These are phyloP conservation scores for Meta bourneti DNA, from an alignment of 2,888 invertebrate genomes.

Conservation along the genomic window DNA sequence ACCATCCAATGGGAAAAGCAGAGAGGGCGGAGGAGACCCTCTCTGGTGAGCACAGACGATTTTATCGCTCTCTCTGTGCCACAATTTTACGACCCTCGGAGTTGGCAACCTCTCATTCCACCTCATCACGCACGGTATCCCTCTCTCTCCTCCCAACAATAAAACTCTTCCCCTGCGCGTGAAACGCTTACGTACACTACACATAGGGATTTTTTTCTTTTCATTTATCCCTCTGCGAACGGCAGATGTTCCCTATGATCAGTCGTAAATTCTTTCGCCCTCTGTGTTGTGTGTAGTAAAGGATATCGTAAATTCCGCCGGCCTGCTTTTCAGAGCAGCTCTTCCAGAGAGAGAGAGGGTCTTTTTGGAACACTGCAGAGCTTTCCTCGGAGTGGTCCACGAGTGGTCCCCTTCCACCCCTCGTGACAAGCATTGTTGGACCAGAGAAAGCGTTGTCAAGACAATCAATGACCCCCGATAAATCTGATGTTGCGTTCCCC, in stretches of 20 bases:
- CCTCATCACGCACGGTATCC: conserved; percentile 38
- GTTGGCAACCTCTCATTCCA: conserved; percentile 53
- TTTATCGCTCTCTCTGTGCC: conserved; percentile 13
- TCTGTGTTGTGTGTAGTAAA: conserved; percentile 20
- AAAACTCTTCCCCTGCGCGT: conserved; percentile 26
- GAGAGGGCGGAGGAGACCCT: not conserved
- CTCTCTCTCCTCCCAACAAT: conserved; percentile 20
- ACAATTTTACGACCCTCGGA: conserved; percentile 53
- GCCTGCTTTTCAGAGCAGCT: not conserved
- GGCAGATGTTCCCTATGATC: conserved; percentile 53
- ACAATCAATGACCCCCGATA: conserved; percentile 42
- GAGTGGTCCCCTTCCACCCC: conserved; percentile 22
- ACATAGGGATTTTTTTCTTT: conserved; percentile 32
- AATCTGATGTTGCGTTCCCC: not conserved
- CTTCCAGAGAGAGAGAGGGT: not conserved
- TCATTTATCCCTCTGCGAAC: conserved; percentile 22
- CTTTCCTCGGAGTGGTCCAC: conserved; percentile 8
- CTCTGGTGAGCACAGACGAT: not conserved
- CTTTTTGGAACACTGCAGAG: conserved; percentile 32
- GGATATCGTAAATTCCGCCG: conserved; percentile 52
- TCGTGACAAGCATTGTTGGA: not conserved
- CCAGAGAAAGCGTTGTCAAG: conserved; percentile 10
- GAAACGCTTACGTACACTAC: conserved; percentile 5
- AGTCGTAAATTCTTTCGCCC: conserved; percentile 41
- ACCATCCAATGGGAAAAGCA: not conserved